These are phyloP conservation scores for Lepus oiostolus DNA, from an alignment of 2,797 vertebrate genomes.

Conservation along the genomic window DNA sequence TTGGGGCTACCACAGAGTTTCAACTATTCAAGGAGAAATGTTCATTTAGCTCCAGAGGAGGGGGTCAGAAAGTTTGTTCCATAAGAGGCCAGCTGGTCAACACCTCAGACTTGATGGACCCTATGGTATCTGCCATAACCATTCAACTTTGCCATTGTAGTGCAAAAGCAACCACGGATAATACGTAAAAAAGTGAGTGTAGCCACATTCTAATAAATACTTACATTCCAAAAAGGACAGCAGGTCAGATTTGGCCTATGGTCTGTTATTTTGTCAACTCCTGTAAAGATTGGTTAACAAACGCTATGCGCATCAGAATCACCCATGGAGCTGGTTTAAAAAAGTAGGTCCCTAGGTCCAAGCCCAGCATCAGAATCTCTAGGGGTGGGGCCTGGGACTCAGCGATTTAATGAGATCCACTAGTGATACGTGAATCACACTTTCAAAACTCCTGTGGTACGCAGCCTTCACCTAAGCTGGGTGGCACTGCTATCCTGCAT, in stretches of 20 bases:
- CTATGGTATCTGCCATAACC: not conserved
- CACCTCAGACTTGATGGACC: not conserved
- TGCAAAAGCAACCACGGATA: not conserved
- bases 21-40: slow-evolving; percentile 34
- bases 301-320: not conserved
- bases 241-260: not conserved
- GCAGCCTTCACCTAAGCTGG: not conserved
- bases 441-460: not conserved
- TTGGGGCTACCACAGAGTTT: slow-evolving; percentile 40
- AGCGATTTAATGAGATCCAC: not conserved
- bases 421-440: not conserved
- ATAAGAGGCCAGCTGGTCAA: not conserved
- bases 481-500: not conserved
- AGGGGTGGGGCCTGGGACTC: not conserved
- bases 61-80: not conserved
- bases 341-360: not conserved
- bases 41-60: slow-evolving; percentile 20
- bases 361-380: not conserved
- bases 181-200: not conserved
- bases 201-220: not conserved
- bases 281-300: not conserved
- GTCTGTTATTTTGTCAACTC: not conserved
- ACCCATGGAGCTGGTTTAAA: not conserved
- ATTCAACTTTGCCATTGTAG: not conserved
- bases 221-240: not conserved